Percentiles rank a stretch among this genome's conserved stretches.
phyloP scores from a whole-genome alignment of 2,888 invertebrate genomes.

The Synergus japonicus region DNA sequence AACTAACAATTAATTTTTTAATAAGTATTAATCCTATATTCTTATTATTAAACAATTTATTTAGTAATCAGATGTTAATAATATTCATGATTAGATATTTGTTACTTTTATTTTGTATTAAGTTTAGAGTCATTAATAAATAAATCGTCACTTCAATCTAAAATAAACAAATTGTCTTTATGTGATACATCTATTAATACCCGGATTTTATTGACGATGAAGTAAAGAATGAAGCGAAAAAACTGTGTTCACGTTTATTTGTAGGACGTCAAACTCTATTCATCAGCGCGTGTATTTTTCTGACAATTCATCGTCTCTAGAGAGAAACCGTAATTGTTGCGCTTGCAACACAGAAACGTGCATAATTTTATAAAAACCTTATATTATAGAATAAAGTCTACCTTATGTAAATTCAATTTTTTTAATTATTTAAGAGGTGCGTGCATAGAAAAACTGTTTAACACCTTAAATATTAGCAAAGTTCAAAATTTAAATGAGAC shows the following conservation, averaged over 20 bases:
- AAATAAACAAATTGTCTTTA: background rate
- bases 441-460: background rate
- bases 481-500: too few relatives aligned
- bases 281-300: constrained; percentile 29
- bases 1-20: too few relatives aligned
- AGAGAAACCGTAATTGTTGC: constrained; percentile 30
- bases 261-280: constrained; percentile 34
- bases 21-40: too few relatives aligned
- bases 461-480: too few relatives aligned
- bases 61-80: background rate
- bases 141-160: background rate
- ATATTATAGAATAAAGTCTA: background rate
- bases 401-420: background rate
- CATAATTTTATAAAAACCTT: background rate
- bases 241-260: constrained; percentile 34
- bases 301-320: constrained; percentile 36
- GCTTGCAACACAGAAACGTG: constrained; percentile 26
- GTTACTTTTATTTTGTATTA: background rate
- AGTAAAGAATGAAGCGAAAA: constrained; percentile 25
- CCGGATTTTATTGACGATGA: constrained; percentile 16
- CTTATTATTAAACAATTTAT: too few relatives aligned
- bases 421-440: too few relatives aligned
- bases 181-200: constrained; percentile 1
- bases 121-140: background rate
- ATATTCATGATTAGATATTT: background rate